phyloP scores from a whole-genome alignment of 2,797 vertebrate species.

The Anisognathus igniventris region DNA sequence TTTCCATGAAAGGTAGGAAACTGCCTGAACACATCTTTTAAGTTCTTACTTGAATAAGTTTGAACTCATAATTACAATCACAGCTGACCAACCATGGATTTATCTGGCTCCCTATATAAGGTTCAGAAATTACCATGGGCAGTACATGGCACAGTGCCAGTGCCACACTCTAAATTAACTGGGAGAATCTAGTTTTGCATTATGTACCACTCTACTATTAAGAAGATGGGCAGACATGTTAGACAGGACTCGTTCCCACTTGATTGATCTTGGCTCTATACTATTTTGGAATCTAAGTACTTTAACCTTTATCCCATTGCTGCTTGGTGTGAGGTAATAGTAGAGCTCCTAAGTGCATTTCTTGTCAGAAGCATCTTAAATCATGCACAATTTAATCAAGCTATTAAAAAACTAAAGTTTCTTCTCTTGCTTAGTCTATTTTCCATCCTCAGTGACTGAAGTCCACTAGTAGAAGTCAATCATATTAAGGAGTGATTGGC shows the following conservation, averaged over 20 bases:
- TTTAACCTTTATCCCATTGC: conserved; percentile 42
- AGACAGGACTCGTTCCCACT: neutral
- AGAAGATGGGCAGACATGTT: neutral
- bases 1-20: neutral
- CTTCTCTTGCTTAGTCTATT: neutral
- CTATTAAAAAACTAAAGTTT: conserved; percentile 27
- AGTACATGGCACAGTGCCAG: neutral
- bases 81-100: neutral
- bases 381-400: neutral
- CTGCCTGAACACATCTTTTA: neutral
- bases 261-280: conserved; percentile 38
- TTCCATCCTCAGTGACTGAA: neutral
- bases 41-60: neutral
- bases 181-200: neutral
- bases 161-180: neutral
- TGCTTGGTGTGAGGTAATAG: conserved; percentile 7
- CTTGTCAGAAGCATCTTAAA: conserved; percentile 42
- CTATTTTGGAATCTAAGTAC: conserved; percentile 40
- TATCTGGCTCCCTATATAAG: neutral
- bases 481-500: neutral
- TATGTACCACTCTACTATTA: neutral
- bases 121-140: neutral
- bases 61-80: neutral
- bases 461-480: neutral
- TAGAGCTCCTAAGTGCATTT: conserved; percentile 42